Conservation (phyloP, 2,888 invertebrate species). For the Leuctra nigra region DNA sequence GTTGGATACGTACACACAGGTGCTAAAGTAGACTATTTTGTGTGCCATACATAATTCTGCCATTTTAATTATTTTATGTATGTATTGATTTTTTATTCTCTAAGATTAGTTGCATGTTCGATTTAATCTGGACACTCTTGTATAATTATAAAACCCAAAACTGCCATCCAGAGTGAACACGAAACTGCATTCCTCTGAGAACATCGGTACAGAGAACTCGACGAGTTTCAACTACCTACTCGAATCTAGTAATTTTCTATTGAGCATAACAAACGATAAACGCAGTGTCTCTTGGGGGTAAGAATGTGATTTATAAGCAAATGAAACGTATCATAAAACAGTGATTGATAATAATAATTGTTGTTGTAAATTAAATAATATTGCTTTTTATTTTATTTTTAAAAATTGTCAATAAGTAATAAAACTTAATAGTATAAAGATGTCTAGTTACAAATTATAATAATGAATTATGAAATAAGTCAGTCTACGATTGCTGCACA, state of each 20-base stretch:
- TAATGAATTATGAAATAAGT: no score
- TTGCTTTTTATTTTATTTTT: constrained; percentile 13
- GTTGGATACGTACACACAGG: constrained; percentile 21
- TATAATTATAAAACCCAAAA: no score
- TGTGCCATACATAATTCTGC: constrained; percentile 24
- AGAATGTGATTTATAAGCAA: constrained; percentile 6
- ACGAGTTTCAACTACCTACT: no score
- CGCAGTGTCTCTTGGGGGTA: background rate
- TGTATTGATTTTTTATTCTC: background rate
- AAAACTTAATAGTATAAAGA: no score
- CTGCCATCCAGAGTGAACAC: no score
- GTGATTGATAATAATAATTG: constrained; percentile 4
- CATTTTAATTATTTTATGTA: constrained; percentile 1
- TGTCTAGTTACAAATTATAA: no score
- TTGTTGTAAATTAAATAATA: constrained; percentile 12
- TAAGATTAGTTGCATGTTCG: background rate
- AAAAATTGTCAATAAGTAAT: no score
- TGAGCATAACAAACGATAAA: background rate
- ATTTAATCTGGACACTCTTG: background rate
- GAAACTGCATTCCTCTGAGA: no score
- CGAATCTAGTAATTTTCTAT: background rate
- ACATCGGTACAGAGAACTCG: no score
- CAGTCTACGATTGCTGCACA: no score
- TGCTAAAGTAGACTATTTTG: constrained; percentile 25
- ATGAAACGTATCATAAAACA: constrained; percentile 17